A percentile compares a stretch with the other conserved stretches of the same genome.
phyloP scores from a whole-genome alignment of 1,140 invertebrate species.

The Bombus difficillimus region DNA sequence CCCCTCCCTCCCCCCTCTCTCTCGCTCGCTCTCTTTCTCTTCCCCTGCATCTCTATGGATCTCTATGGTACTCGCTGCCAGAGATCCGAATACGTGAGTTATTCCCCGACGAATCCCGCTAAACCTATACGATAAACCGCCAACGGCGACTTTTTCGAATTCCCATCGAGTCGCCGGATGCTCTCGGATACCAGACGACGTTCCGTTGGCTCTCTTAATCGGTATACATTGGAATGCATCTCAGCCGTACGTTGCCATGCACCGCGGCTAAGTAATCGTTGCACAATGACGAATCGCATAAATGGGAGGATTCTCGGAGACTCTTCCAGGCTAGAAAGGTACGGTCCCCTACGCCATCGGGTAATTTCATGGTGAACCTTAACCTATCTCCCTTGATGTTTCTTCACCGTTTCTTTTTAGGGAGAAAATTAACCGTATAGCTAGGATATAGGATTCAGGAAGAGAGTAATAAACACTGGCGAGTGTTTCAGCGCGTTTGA shows the following conservation, averaged over 20 bases:
- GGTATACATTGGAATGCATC: constrained; percentile 48
- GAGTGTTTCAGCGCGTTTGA: background rate
- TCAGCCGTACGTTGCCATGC: background rate
- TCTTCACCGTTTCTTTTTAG: background rate
- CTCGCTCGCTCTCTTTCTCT: background rate
- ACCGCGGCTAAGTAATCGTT: constrained; percentile 41
- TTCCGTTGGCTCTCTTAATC: constrained; percentile 49
- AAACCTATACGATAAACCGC: constrained; percentile 50
- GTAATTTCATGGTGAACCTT: background rate
- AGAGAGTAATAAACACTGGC: constrained; percentile 10
- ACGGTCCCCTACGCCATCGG: too few relatives aligned
- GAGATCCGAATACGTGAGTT: constrained; percentile 50
- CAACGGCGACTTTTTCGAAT: constrained; percentile 53
- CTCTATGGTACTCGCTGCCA: background rate
- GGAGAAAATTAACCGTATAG: background rate
- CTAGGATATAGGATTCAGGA: background rate
- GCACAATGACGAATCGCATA: constrained; percentile 53
- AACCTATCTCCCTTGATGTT: background rate
- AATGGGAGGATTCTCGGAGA: constrained; percentile 12
- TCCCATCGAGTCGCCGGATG: constrained; percentile 46
- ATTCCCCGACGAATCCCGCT: constrained; percentile 48
- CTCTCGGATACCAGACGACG: constrained; percentile 49
- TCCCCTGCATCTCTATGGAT: background rate
- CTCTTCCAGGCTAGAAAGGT: background rate
- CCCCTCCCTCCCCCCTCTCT: background rate